Percentiles rank a stretch among this genome's conserved stretches.
Conservation (phyloP, 35 echinoderm and acorn worm genomes). For the Ophiothrix spiculata region DNA sequence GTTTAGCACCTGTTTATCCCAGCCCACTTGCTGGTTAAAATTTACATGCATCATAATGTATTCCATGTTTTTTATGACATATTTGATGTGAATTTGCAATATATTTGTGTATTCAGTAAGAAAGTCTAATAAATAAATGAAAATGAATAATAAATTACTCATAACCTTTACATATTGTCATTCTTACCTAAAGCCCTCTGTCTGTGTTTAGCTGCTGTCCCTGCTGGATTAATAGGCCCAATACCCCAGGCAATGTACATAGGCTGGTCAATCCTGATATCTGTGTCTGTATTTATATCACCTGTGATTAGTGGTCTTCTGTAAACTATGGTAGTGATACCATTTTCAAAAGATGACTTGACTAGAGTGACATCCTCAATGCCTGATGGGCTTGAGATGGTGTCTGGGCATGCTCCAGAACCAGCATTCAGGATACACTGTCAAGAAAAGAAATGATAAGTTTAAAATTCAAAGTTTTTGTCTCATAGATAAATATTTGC, state of each 20-base stretch:
- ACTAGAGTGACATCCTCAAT: background rate
- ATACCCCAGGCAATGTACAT: conserved; percentile 72
- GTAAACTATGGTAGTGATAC: conserved; percentile 38
- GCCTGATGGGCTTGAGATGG: background rate
- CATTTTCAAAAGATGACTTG: background rate
- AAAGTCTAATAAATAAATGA: too few species aligned
- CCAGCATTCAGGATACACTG: conserved; percentile 29
- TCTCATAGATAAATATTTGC: background rate
- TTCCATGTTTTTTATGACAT: too few species aligned
- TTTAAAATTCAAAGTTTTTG: background rate
- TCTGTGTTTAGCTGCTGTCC: conserved; percentile 45
- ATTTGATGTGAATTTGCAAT: too few species aligned
- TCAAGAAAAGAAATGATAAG: background rate
- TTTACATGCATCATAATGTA: too few species aligned
- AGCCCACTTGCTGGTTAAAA: too few species aligned
- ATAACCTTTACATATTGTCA: too few species aligned
- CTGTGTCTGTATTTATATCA: conserved; percentile 38
- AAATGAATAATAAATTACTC: too few species aligned
- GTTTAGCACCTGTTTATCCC: too few species aligned
- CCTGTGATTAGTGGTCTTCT: conserved; percentile 32
- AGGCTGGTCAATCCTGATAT: conserved; percentile 47
- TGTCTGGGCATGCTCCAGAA: conserved; percentile 40
- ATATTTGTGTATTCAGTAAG: too few species aligned
- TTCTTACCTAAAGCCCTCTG: background rate
- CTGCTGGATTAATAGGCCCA: conserved; percentile 69